These are phyloP conservation scores for Trichonephila clavata DNA, from an alignment of 1,140 invertebrate genomes.

Conservation along the genomic window DNA sequence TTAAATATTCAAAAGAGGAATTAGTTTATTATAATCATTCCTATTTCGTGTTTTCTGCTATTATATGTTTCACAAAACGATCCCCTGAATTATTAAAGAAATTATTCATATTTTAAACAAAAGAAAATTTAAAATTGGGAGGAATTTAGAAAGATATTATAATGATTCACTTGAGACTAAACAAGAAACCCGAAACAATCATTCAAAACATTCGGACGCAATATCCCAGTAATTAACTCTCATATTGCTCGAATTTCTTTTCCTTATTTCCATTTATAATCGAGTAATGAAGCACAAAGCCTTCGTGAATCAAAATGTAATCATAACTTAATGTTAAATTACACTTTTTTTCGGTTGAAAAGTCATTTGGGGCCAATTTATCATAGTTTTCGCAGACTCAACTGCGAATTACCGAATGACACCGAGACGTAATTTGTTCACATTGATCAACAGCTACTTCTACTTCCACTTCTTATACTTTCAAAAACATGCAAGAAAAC, in stretches of 20 bases:
- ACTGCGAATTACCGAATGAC: slow-evolving; percentile 1
- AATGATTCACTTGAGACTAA: slow-evolving; percentile 9
- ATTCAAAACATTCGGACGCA: slow-evolving; percentile 6
- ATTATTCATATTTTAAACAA: not conserved
- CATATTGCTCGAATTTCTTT: not conserved
- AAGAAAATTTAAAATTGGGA: not conserved
- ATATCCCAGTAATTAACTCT: slow-evolving; percentile 26
- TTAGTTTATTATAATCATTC: not conserved
- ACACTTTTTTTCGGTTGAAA: not conserved
- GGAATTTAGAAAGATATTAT: slow-evolving; percentile 1
- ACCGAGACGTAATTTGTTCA: slow-evolving; percentile 54
- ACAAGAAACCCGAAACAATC: not conserved
- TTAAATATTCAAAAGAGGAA: not conserved
- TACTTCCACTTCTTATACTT: not conserved
- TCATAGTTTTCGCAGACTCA: slow-evolving; percentile 35
- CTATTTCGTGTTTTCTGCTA: not conserved
- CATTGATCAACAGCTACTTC: not conserved
- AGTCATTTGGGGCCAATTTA: slow-evolving; percentile 60
- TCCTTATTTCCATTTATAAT: not conserved
- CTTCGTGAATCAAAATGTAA: not conserved
- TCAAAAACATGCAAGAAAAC: not conserved
- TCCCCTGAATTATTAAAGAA: not conserved
- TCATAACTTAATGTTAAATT: slow-evolving; percentile 66
- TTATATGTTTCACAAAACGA: not conserved
- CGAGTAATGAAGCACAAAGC: not conserved